Base-by-base conservation (phyloP, 1,140 invertebrate species). In the Phortica variegata region DNA sequence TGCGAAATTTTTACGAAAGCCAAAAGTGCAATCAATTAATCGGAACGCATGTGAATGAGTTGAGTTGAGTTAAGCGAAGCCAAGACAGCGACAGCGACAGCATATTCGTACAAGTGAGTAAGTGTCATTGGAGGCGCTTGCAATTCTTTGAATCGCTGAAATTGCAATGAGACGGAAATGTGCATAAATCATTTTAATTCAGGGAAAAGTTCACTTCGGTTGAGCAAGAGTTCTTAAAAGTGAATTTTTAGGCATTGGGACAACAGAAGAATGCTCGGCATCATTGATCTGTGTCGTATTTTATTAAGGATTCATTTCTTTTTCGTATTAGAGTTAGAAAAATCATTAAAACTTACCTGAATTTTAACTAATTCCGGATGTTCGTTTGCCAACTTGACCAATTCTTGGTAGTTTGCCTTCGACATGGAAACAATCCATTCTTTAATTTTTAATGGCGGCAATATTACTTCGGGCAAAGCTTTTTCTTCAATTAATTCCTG, bases 351-450 rank as follows among this genome's bases (percentile, higher is more conserved):
- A 43, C 85, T 82, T 80, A 92, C 91, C 86, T 89, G 91, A 54
- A 88, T 81, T 68, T 84, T 85, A 40, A 89, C 86, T 47, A 94
- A 81, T 63, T 87, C 83, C 2, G 89, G 84, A 76, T 90, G 87
- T 61, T 91, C 89, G 37, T 84, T 83, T 34, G 88, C 86, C 71
- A 94, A 78, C 76, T 91, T 91, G 17, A 87, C 84, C 39, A 94
- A 73, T 32, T 85, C 82, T 54, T 91, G 88, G 73, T 93, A 93
- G 68, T 93, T 89, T 33, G 86, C 86, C 63, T 87, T 83, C 19
- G 90, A 85, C 23, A 90, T 86, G 58, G 84, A 84, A 15, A 93
- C 82, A 57, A 93, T 84, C 91, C 91, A 94, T 77, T 91, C 88
- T 58, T 88, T 85, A 47, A 87, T 84, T 56, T 90, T 88, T 32